Conservation (phyloP, 2,888 invertebrate genomes). For the Agonum fuliginosum region DNA sequence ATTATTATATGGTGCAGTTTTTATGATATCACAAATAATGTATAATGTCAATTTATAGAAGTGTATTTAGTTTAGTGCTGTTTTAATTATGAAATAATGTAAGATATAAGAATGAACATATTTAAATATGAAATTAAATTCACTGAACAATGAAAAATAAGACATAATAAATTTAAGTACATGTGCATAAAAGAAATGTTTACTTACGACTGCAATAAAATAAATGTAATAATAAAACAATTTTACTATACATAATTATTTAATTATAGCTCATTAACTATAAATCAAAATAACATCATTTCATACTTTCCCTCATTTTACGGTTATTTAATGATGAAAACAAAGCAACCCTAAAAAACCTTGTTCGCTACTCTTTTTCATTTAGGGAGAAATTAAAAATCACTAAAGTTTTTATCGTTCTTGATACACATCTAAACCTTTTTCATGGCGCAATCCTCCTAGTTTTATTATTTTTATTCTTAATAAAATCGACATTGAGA, state of each 20-base stretch:
- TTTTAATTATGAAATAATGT: slow-evolving; percentile 20
- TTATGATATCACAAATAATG: slow-evolving; percentile 4
- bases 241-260: slow-evolving; percentile 30
- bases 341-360: slow-evolving; percentile 34
- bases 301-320: slow-evolving; percentile 43
- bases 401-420: slow-evolving; percentile 49
- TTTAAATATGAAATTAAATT: slow-evolving; percentile 7
- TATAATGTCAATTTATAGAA: background rate
- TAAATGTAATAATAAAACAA: slow-evolving; percentile 13
- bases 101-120: slow-evolving; percentile 5
- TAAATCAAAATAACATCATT: slow-evolving; percentile 30
- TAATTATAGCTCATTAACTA: slow-evolving; percentile 32
- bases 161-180: background rate
- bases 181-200: slow-evolving; percentile 8
- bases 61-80: background rate
- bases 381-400: slow-evolving; percentile 47
- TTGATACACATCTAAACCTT: slow-evolving; percentile 52
- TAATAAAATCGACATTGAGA: slow-evolving; percentile 50
- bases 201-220: slow-evolving; percentile 14
- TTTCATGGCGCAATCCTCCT: slow-evolving; percentile 31
- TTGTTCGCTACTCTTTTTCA: slow-evolving; percentile 43
- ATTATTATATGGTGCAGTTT: slow-evolving; percentile 1
- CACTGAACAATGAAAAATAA: slow-evolving; percentile 18
- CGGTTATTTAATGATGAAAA: slow-evolving; percentile 43
- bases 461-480: slow-evolving; percentile 45